Conservation (phyloP, 2,888 invertebrate species). For the Mystacides longicornis region DNA sequence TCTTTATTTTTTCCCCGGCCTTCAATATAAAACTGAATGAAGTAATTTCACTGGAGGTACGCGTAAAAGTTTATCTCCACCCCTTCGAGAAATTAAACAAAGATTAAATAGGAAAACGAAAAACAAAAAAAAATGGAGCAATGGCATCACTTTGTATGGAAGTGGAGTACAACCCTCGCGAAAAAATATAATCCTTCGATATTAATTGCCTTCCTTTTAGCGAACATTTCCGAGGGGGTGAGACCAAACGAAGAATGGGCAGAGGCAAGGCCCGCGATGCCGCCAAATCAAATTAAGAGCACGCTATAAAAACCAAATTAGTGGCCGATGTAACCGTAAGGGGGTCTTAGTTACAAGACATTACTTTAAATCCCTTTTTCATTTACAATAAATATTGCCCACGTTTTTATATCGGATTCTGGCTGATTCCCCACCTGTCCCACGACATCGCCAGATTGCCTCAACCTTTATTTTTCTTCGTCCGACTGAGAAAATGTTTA, state of each 20-base stretch:
- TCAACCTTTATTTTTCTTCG: conserved; percentile 12
- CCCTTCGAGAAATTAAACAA: conserved; percentile 53
- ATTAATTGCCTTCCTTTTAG: conserved; percentile 40
- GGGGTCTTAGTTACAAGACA: conserved; percentile 53
- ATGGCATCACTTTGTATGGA: conserved; percentile 18
- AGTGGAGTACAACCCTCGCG: conserved; percentile 30
- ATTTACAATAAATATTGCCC: conserved; percentile 53
- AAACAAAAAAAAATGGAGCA: conserved; percentile 25
- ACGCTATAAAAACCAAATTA: conserved; percentile 55
- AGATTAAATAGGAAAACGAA: conserved; percentile 38
- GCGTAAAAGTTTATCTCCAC: conserved; percentile 47
- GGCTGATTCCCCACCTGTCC: conserved; percentile 18
- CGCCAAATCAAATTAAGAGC: conserved; percentile 53
- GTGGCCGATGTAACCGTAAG: conserved; percentile 52
- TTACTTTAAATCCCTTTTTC: conserved; percentile 53
- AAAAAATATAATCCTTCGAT: conserved; percentile 51
- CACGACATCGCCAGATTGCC: conserved; percentile 11
- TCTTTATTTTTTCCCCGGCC: conserved; percentile 22
- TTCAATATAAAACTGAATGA: conserved; percentile 26
- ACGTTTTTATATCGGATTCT: conserved; percentile 30
- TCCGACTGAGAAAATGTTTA: background rate
- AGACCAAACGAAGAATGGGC: background rate
- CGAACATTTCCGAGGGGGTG: background rate
- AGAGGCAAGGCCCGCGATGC: conserved; percentile 37
- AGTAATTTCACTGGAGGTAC: conserved; percentile 54